Percentiles rank a stretch among this genome's conserved stretches.
These are phyloP conservation scores for Xanthorhoe spadicearia DNA, from an alignment of 2,888 invertebrate genomes.

Conservation along the genomic window DNA sequence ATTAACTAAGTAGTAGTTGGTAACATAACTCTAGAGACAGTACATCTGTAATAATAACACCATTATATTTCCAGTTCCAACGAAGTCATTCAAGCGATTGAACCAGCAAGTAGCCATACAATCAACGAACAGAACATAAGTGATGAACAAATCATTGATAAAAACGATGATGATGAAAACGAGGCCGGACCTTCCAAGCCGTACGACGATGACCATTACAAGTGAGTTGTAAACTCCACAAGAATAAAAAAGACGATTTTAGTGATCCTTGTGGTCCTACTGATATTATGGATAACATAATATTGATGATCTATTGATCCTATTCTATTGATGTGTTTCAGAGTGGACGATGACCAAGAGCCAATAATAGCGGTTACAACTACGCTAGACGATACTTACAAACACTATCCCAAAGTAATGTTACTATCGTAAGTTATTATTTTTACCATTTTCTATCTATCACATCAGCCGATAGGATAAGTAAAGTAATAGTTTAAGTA, in stretches of 20 bases:
- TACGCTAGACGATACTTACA: constrained; percentile 68
- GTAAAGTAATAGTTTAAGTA: too few species aligned
- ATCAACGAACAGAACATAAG: neutral
- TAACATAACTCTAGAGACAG: too few species aligned
- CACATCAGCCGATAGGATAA: too few species aligned
- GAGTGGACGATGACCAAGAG: constrained; percentile 75
- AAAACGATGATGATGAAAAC: constrained; percentile 43
- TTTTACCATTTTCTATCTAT: too few species aligned
- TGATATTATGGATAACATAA: too few species aligned
- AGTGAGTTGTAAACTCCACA: constrained; percentile 25
- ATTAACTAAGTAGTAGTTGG: too few species aligned
- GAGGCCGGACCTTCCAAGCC: constrained; percentile 70
- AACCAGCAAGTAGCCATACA: neutral
- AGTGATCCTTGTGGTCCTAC: too few species aligned
- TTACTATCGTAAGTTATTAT: constrained; percentile 81
- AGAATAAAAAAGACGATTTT: too few species aligned
- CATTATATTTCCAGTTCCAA: constrained; percentile 4
- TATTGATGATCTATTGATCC: too few species aligned
- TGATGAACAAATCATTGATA: constrained; percentile 7
- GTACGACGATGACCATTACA: constrained; percentile 74
- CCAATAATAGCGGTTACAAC: constrained; percentile 79
- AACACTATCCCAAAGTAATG: constrained; percentile 74
- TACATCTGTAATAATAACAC: neutral
- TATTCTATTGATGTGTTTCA: constrained; percentile 53
- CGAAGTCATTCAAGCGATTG: neutral